Percentiles rank a stretch among this genome's conserved stretches.
These are phyloP conservation scores for Phoxinus phoxinus DNA, from an alignment of 2,113 vertebrate genomes.

Conservation along the genomic window DNA sequence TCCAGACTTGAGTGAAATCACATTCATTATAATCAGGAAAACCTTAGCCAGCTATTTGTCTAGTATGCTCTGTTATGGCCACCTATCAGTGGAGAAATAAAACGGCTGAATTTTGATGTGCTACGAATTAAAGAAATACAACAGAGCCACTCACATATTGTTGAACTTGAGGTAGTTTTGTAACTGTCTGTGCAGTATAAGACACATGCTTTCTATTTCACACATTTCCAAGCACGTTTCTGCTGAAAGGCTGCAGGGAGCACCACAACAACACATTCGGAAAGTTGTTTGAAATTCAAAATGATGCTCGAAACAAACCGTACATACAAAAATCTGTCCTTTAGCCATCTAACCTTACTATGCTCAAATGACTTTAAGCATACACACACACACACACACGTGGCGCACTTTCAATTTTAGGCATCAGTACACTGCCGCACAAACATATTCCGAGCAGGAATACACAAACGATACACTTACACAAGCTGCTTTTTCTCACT, in stretches of 20 bases:
- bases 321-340: slow-evolving; percentile 13
- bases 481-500: slow-evolving; percentile 52
- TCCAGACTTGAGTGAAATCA: slow-evolving; percentile 1
- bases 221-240: slow-evolving; percentile 8
- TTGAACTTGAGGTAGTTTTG: not conserved
- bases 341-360: slow-evolving; percentile 24
- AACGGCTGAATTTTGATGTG: not conserved
- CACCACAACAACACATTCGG: slow-evolving; percentile 10
- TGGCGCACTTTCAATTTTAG: slow-evolving; percentile 49
- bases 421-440: slow-evolving; percentile 53
- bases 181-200: not conserved
- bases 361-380: slow-evolving; percentile 38
- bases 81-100: slow-evolving; percentile 3
- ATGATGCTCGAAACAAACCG: not conserved
- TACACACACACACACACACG: slow-evolving; percentile 34
- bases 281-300: slow-evolving; percentile 26
- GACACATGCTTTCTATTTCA: not conserved
- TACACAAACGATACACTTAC: slow-evolving; percentile 42
- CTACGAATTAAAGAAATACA: not conserved
- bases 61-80: not conserved
- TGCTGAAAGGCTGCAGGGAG: slow-evolving; percentile 28
- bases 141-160: not conserved
- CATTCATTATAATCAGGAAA: slow-evolving; percentile 6
- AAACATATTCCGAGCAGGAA: slow-evolving; percentile 47
- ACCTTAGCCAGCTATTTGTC: not conserved